Percentiles rank a stretch among this genome's conserved stretches.
Evolutionary conservation across 2,888 invertebrate genomes (phyloP).

Genomic region (Pseudococcus viburni): DNA sequence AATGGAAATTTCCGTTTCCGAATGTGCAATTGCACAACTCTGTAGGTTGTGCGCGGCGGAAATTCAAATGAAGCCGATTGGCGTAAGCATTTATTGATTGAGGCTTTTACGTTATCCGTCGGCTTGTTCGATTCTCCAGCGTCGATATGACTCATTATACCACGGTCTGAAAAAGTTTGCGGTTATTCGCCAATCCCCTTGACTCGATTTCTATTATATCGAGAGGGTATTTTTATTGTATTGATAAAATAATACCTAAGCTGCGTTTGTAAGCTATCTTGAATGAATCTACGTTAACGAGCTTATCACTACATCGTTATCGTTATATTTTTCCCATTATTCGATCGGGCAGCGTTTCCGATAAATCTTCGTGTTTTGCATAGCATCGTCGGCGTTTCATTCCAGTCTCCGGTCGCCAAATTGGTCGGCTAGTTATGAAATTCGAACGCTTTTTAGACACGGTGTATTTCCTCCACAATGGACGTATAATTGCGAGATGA

Average conservation of each 20-base stretch:
- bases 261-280: neutral
- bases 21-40: neutral
- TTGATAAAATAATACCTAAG: neutral
- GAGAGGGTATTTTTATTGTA: slow-evolving; percentile 1
- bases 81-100: slow-evolving; percentile 34
- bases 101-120: neutral
- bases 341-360: neutral
- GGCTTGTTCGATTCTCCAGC: neutral
- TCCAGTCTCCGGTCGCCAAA: neutral
- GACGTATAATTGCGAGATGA: slow-evolving; percentile 1
- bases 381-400: neutral
- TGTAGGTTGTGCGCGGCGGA: slow-evolving; percentile 29
- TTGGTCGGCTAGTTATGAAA: neutral
- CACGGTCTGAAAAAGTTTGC: slow-evolving; percentile 33
- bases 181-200: neutral
- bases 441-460: slow-evolving; percentile 25
- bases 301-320: neutral
- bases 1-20: slow-evolving; percentile 41
- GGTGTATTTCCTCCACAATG: neutral
- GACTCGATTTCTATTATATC: neutral
- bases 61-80: slow-evolving; percentile 1
- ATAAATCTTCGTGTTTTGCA: neutral
- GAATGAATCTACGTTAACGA: slow-evolving; percentile 2
- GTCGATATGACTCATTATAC: slow-evolving; percentile 15
- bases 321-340: neutral